These are phyloP conservation scores for Heteronetta atricapilla DNA, from an alignment of 2,113 vertebrate genomes.

Conservation along the genomic window DNA sequence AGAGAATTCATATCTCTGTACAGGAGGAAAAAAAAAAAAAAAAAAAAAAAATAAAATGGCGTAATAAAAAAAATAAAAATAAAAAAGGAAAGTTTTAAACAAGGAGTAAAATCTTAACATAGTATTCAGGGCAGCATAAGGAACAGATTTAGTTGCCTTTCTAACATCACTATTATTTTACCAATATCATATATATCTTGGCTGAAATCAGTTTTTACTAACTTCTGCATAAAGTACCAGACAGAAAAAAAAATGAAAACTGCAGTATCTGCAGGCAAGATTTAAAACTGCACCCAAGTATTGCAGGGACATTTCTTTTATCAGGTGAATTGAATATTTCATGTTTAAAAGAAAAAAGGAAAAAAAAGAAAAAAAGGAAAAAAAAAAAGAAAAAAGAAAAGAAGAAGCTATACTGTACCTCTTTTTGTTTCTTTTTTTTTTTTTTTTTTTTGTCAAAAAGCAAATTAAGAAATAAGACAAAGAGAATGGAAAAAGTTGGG, in stretches of 20 bases:
- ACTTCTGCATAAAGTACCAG: neutral
- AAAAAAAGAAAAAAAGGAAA: neutral
- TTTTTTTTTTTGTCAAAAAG: neutral
- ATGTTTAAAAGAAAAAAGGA: neutral
- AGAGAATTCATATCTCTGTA: neutral
- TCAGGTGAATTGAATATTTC: neutral
- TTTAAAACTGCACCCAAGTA: neutral
- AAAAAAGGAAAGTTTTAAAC: no score
- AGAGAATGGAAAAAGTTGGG: neutral
- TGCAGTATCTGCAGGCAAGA: neutral
- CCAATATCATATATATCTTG: neutral
- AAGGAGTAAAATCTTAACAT: neutral
- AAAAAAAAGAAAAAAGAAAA: neutral
- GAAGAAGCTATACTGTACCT: neutral
- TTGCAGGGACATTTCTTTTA: neutral
- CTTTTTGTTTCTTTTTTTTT: neutral
- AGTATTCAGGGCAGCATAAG: neutral
- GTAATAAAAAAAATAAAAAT: neutral
- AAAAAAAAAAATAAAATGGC: neutral
- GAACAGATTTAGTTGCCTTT: neutral
- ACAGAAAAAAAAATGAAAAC: neutral
- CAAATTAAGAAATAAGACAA: neutral
- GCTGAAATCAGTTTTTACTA: neutral
- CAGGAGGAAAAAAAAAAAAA: neutral
- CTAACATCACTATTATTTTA: neutral